Evolutionary conservation across 2,113 vertebrate genomes (phyloP), one percentile per base, ranked within the genome.

Genomic region (Agapornis roseicollis): DNA sequence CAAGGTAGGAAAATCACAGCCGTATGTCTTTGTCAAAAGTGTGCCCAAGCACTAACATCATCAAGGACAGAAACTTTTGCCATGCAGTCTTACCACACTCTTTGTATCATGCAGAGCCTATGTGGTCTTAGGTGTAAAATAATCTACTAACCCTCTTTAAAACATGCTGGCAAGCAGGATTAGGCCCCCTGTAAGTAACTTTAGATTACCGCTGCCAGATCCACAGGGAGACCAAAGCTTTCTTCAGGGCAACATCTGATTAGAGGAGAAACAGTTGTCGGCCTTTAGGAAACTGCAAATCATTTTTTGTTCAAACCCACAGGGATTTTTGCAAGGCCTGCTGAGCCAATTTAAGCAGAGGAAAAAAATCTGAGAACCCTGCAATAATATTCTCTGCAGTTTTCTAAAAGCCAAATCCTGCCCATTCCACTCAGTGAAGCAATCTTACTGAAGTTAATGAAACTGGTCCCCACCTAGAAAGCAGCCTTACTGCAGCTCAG

Each of bases 1-100:
- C 93, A 96, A 97, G 93, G 88, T 96, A 95, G 90, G 90, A 97
- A 97, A 96, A 97, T 97, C 96, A 97, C 88, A 96, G 92, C 56
- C 9, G 1, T 97, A 69, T 66, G 49, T 96, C 96, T 94, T 46
- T 96, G 94, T 96, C 94, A 93, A 49, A 93, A 95, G 77, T 90
- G 84, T 86, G 90, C 90, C 88, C 90, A 41, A 94, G 88, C 83
- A 82, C 90, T 88, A 96, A 85, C 79, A 90, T 87, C 73, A 95
- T 90, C 92, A 80, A 96, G 86, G 86, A 81, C 80, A 89, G 73
- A 56, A 89, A 77, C 80, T 95, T 96, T 66, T 87, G 61, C 90
- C 80, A 55, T 27, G 83, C 64, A 90, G 86, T 92, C 82, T 92
- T 60, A 61, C 92, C 76, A 79, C 47, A 74, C 42, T 68, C 60